phyloP scores from a whole-genome alignment of 2,113 vertebrate species.

The Otolemur garnettii region DNA sequence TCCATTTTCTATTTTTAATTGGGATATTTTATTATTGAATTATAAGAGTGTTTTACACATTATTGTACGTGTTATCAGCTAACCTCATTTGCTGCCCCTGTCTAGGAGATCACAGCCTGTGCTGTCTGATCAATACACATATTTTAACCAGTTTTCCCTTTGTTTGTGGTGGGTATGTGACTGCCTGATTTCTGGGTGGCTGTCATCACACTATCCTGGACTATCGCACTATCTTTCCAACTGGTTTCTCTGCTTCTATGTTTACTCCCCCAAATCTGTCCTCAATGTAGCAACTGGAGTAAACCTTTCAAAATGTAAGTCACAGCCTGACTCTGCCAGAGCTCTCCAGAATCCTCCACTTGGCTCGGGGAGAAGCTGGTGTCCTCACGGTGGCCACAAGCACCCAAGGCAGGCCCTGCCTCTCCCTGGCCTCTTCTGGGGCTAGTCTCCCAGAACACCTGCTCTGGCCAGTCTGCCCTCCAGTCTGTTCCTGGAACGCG shows the following conservation, averaged over 20 bases:
- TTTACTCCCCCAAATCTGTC: not conserved
- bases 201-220: rapidly evolving
- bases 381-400: rapidly evolving
- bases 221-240: rapidly evolving
- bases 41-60: not conserved
- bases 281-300: not conserved
- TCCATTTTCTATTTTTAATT: not conserved
- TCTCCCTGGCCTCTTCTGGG: rapidly evolving
- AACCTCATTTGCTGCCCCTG: not conserved
- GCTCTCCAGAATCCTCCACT: rapidly evolving
- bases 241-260: not conserved
- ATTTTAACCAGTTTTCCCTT: not conserved
- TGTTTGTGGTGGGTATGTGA: rapidly evolving
- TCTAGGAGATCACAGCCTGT: not conserved
- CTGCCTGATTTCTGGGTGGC: not conserved
- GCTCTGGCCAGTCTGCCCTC: not conserved
- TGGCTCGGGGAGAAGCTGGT: not conserved
- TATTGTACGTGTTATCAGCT: not conserved
- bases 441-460: rapidly evolving
- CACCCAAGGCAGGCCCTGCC: rapidly evolving
- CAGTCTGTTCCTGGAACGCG: not conserved
- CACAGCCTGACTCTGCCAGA: not conserved
- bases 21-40: not conserved
- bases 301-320: not conserved
- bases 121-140: rapidly evolving